phyloP scores from a whole-genome alignment of 2,888 invertebrate genomes.

The Mactromeris polynyma region DNA sequence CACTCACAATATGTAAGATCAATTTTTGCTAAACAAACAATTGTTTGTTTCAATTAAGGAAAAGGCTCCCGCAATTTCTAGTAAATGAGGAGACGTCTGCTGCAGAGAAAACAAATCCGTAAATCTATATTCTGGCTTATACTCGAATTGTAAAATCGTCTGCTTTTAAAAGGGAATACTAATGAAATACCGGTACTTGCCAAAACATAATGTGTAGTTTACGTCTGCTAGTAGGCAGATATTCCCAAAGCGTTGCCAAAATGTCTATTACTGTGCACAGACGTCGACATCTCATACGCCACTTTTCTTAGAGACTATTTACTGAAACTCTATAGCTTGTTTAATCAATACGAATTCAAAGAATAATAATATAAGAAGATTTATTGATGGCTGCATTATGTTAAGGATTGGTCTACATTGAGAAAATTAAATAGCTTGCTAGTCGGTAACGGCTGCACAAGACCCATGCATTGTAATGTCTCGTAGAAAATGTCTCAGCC shows the following conservation, averaged over 20 bases:
- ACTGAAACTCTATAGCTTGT: slow-evolving; percentile 9
- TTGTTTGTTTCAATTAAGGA: not conserved
- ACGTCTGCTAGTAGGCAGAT: slow-evolving; percentile 17
- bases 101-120: not conserved
- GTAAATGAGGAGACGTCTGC: not conserved
- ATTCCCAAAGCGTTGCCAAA: slow-evolving; percentile 31
- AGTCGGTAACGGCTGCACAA: not conserved
- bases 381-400: slow-evolving; percentile 10
- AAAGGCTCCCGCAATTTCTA: not conserved
- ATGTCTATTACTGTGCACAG: slow-evolving; percentile 2
- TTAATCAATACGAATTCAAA: slow-evolving; percentile 30
- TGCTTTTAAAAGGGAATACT: slow-evolving; percentile 25
- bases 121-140: not conserved
- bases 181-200: slow-evolving; percentile 15
- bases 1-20: not conserved
- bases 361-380: slow-evolving; percentile 22
- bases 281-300: not conserved
- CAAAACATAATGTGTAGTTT: slow-evolving; percentile 19
- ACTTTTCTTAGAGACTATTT: slow-evolving; percentile 12
- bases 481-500: not conserved
- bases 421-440: slow-evolving; percentile 18
- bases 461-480: not conserved
- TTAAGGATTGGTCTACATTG: slow-evolving; percentile 2
- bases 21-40: slow-evolving; percentile 1
- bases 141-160: not conserved